Conservation (phyloP, 1,140 invertebrate genomes). For the Microvelia longipes region DNA sequence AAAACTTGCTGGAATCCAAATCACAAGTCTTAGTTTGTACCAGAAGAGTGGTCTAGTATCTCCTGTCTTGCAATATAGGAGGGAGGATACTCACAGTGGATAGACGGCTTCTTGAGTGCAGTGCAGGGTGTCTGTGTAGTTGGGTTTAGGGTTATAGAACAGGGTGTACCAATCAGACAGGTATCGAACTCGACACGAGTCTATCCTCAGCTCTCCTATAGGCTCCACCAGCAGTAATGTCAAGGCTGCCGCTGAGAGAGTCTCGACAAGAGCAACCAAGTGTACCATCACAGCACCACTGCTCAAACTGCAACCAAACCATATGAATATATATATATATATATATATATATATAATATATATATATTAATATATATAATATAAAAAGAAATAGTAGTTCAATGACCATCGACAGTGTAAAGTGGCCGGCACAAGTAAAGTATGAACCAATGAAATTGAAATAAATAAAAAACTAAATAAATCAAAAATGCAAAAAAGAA, state of each 20-base stretch:
- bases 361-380: background rate
- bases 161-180: constrained; percentile 93
- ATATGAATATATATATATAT: background rate
- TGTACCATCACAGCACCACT: constrained; percentile 54
- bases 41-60: too few species aligned
- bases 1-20: too few species aligned
- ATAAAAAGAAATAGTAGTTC: too few species aligned
- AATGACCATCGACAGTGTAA: too few species aligned
- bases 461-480: too few species aligned
- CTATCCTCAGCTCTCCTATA: constrained; percentile 50
- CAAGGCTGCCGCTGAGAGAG: constrained; percentile 49
- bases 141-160: constrained; percentile 81
- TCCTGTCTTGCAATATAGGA: too few species aligned
- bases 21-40: too few species aligned
- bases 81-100: constrained; percentile 83
- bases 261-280: constrained; percentile 65
- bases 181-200: constrained; percentile 56
- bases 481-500: too few species aligned
- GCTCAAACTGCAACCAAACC: constrained; percentile 43
- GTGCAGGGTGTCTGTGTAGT: constrained; percentile 73
- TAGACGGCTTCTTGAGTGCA: constrained; percentile 96
- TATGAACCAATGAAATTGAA: too few species aligned
- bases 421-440: too few species aligned
- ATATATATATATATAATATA: background rate
- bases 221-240: constrained; percentile 65